These are phyloP conservation scores for Acronicta alni DNA, from an alignment of 2,888 invertebrate species.

Conservation along the genomic window DNA sequence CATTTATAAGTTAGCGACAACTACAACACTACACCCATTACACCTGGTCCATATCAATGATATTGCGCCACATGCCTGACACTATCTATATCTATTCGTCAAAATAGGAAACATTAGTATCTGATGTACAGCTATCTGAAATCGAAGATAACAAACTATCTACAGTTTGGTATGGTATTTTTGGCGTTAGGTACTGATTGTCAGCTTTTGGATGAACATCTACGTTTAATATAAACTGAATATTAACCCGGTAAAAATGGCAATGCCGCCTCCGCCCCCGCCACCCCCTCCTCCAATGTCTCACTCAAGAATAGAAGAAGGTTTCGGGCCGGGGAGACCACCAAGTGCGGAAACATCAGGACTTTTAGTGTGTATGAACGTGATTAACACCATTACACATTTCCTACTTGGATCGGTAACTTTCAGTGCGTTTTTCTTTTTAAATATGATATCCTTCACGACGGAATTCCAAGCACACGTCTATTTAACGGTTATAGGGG, in stretches of 20 bases:
- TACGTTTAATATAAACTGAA: background rate
- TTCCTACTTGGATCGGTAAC: conserved; percentile 63
- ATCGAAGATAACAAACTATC: conserved; percentile 22
- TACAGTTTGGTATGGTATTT: conserved; percentile 15
- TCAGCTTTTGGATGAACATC: conserved; percentile 1
- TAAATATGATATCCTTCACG: conserved; percentile 17
- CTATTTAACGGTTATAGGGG: conserved; percentile 72
- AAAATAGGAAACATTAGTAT: conserved; percentile 28
- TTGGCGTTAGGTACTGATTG: conserved; percentile 6
- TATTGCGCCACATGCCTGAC: conserved; percentile 22
- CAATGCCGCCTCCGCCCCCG: conserved; percentile 51
- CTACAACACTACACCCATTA: too few relatives aligned
- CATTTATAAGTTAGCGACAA: background rate
- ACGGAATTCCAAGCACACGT: conserved; percentile 61
- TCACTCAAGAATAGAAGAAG: conserved; percentile 45
- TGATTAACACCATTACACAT: conserved; percentile 62
- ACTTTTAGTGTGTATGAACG: conserved; percentile 57
- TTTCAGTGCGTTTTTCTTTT: conserved; percentile 57
- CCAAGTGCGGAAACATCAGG: conserved; percentile 27
- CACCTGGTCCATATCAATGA: conserved; percentile 11
- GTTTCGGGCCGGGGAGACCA: conserved; percentile 4
- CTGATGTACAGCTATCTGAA: conserved; percentile 37
- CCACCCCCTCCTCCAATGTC: conserved; percentile 30
- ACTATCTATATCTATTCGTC: conserved; percentile 29
- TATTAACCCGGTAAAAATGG: conserved; percentile 17